Percentiles rank a stretch among this genome's conserved stretches.
Evolutionary conservation across 2,113 vertebrate genomes (phyloP).

Genomic region (Pandion haliaetus): DNA sequence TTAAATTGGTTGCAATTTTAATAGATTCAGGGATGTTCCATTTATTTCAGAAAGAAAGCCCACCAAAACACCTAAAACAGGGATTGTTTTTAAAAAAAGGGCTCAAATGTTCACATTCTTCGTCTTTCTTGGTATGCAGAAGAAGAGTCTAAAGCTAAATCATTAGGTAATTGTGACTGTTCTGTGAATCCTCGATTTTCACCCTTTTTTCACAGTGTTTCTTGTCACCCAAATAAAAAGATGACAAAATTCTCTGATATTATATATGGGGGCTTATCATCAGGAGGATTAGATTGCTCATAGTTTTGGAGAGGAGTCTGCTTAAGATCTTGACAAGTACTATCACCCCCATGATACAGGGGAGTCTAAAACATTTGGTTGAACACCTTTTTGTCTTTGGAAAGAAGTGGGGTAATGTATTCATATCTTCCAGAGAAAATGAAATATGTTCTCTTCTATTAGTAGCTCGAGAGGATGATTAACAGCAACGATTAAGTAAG

Average conservation of each 20-base stretch:
- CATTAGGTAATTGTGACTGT: not conserved
- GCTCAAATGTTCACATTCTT: not conserved
- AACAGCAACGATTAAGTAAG: constrained; percentile 23
- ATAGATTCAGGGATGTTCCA: not conserved
- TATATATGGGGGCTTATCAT: not conserved
- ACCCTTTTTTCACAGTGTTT: not conserved
- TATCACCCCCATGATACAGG: not conserved
- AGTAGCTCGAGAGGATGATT: not conserved
- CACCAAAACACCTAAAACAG: not conserved
- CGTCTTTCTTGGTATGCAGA: not conserved
- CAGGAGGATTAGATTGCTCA: not conserved
- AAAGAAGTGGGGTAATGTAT: not conserved
- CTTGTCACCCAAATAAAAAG: not conserved
- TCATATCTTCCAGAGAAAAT: not conserved
- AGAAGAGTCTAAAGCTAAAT: not conserved
- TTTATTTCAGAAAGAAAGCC: not conserved
- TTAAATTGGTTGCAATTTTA: not conserved
- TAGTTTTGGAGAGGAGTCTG: not conserved
- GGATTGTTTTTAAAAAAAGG: not conserved
- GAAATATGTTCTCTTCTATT: constrained; percentile 23
- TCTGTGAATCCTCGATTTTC: not conserved
- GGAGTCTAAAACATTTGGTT: not conserved
- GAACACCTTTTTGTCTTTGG: not conserved
- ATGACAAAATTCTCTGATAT: not conserved
- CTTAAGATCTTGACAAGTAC: not conserved